Conservation (phyloP, 1,140 invertebrate genomes). For the Anastrepha ludens region DNA sequence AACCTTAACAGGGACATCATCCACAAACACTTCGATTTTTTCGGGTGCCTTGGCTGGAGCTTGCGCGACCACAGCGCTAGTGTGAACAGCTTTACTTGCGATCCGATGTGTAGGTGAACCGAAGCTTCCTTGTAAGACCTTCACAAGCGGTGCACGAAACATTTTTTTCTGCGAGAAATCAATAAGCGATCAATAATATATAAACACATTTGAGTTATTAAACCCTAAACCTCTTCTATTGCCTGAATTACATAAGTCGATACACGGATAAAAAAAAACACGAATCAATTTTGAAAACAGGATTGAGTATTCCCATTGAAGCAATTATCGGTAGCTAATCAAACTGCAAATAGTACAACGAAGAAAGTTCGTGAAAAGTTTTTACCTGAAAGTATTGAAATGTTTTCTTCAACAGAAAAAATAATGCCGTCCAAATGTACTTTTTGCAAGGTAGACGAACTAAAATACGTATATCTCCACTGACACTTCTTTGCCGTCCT, state of each 20-base stretch:
- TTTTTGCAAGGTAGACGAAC: neutral
- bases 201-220: neutral
- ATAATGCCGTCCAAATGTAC: neutral
- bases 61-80: conserved; percentile 72
- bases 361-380: neutral
- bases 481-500: neutral
- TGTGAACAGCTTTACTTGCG: conserved; percentile 70
- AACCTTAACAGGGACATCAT: conserved; percentile 96
- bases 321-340: too few species aligned
- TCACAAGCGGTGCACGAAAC: conserved; percentile 73
- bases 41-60: conserved; percentile 80
- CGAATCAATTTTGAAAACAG: too few species aligned
- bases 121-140: conserved; percentile 69
- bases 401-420: neutral
- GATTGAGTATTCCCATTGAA: too few species aligned
- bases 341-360: too few species aligned
- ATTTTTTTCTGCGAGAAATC: conserved; percentile 62
- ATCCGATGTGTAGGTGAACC: conserved; percentile 72
- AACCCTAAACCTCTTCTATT: neutral
- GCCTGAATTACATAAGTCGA: neutral
- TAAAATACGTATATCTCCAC: neutral
- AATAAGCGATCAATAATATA: neutral
- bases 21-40: conserved; percentile 97
- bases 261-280: neutral
- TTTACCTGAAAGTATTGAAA: conserved; percentile 23